Evolutionary conservation across 2,888 invertebrate genomes (phyloP).

Genomic region (Acrobasis suavella): DNA sequence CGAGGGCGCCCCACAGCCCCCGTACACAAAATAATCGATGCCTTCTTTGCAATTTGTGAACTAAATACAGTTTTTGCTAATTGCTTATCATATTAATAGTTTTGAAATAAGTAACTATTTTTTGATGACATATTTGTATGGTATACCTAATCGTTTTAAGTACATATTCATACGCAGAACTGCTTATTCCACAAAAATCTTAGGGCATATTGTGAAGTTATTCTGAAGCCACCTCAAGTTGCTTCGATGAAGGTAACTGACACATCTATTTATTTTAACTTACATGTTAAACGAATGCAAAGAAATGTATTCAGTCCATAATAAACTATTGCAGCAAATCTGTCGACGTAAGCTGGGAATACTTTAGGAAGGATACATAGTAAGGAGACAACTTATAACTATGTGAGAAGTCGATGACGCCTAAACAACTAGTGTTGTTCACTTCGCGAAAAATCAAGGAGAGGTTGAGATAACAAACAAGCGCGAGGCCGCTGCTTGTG

Average conservation of each 20-base stretch:
- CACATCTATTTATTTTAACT: too few relatives aligned
- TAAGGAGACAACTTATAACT: slow-evolving; percentile 24
- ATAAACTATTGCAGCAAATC: neutral
- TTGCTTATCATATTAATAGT: neutral
- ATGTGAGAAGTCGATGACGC: slow-evolving; percentile 35
- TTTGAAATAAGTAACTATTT: too few relatives aligned
- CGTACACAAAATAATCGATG: slow-evolving; percentile 66
- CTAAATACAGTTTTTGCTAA: slow-evolving; percentile 33
- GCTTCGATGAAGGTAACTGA: too few relatives aligned
- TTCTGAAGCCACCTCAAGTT: too few relatives aligned
- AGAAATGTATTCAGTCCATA: too few relatives aligned
- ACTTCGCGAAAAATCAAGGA: slow-evolving; percentile 44
- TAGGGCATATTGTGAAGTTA: too few relatives aligned
- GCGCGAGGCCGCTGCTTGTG: slow-evolving; percentile 37
- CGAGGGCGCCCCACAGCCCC: slow-evolving; percentile 52
- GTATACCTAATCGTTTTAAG: too few relatives aligned
- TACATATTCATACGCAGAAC: too few relatives aligned
- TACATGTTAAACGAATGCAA: too few relatives aligned
- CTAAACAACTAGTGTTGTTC: slow-evolving; percentile 42
- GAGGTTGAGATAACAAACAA: slow-evolving; percentile 52
- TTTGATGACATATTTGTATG: too few relatives aligned
- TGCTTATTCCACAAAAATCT: too few relatives aligned
- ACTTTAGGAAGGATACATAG: neutral
- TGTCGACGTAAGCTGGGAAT: neutral
- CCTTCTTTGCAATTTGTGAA: slow-evolving; percentile 62